Base-by-base conservation (phyloP, 2,113 vertebrate species). In the Stercorarius parasiticus region DNA sequence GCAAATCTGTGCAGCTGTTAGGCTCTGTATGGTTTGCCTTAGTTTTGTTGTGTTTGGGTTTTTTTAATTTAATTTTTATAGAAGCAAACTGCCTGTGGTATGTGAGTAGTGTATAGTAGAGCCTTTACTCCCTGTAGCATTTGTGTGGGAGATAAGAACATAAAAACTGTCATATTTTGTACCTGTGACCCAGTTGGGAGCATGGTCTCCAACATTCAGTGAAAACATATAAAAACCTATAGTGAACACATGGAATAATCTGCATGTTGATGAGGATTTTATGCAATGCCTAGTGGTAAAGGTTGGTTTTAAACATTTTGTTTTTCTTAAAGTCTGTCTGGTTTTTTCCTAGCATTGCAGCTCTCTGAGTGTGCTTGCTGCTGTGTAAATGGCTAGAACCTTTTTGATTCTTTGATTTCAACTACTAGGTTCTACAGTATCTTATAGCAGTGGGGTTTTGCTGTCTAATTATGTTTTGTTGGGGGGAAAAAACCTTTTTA, bases 401-500 rank as follows among this genome's bases (percentile, higher is more conserved):
- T 53, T 4, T 65, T 56, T 83, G 9, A 34, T 56, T 86, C 27
- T 72, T 67, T 43, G 43, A 18, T 45, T 12, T 67, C 10, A 32
- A 0, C 29, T 62, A 30, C 15, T 50, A 13, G 25, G 42, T 67
- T 71, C 52, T 67, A 0, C 42, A 17, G 1, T 71, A 30, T 38
- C 26, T 56, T 65, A 2, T 9, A 55, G 15, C 36, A 53, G 9
- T 25, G 38, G 1, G 1, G 1, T 64, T 89, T 89, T 86, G 15
- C 26, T 71, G 27, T 62, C 13, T 43, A 47, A 11, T 43, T 77
- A 10, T 34, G 5, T 62, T 70, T 86, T 20, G 8, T 13, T 34
- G 14, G 34, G 34, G 1, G 4, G 4, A 16, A 2, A 6, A 2
- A 2, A 42, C 12, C 6, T 36, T 29, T 36, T 56, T 64, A 5